These are phyloP conservation scores for Ochropleura plecta DNA, from an alignment of 2,888 invertebrate genomes.

Conservation along the genomic window DNA sequence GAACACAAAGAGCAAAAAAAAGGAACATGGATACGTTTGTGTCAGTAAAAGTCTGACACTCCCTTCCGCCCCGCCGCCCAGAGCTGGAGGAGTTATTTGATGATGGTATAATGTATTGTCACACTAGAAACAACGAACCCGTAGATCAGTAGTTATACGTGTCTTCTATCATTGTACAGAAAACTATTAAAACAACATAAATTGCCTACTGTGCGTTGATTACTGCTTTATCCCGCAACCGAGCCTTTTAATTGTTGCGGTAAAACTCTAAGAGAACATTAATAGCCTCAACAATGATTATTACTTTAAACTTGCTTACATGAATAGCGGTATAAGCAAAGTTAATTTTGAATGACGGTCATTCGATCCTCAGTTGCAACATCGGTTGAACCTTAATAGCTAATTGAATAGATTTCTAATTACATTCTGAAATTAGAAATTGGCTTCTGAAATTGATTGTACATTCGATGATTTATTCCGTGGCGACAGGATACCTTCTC, in stretches of 20 bases:
- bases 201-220: slow-evolving; percentile 7
- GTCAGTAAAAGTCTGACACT: too few relatives aligned
- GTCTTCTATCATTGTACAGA: neutral
- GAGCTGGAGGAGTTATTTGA: too few relatives aligned
- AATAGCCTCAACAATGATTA: slow-evolving; percentile 16
- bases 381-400: neutral
- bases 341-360: neutral
- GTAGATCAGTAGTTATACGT: neutral
- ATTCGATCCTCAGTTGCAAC: neutral
- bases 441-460: neutral
- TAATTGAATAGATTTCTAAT: neutral
- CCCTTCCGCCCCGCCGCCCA: too few relatives aligned
- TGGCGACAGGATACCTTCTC: neutral
- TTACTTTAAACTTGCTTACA: slow-evolving; percentile 17
- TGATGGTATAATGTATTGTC: neutral
- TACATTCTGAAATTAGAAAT: neutral
- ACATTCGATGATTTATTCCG: neutral
- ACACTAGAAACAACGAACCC: neutral
- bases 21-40: too few relatives aligned
- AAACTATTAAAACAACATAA: neutral
- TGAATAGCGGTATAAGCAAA: slow-evolving; percentile 13
- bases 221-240: neutral
- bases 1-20: too few relatives aligned
- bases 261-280: neutral
- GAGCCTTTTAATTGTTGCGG: slow-evolving; percentile 13